Percentiles rank a stretch among this genome's conserved stretches.
Evolutionary conservation across 2,888 invertebrate genomes (phyloP).

Genomic region (Lingula anatina): DNA sequence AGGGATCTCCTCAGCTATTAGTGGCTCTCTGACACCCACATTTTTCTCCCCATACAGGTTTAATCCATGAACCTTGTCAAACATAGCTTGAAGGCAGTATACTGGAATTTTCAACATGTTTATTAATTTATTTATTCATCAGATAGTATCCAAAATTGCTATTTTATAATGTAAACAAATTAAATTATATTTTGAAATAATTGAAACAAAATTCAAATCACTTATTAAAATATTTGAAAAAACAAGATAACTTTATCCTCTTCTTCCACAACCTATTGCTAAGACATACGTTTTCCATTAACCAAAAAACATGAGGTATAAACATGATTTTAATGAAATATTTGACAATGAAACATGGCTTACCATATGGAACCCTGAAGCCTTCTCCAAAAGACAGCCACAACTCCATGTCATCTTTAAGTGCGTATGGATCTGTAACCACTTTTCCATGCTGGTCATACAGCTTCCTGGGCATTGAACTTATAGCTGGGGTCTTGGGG

Average conservation of each 20-base stretch:
- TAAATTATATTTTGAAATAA: no score
- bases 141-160: no score
- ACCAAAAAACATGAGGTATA: no score
- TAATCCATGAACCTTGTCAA: conserved; percentile 33
- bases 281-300: no score
- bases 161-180: no score
- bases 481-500: background rate
- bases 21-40: conserved; percentile 26
- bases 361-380: conserved; percentile 46
- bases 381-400: conserved; percentile 50
- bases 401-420: conserved; percentile 39
- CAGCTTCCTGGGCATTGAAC: conserved; percentile 38
- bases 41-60: conserved; percentile 11
- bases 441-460: conserved; percentile 39
- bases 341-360: conserved; percentile 17
- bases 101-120: no score
- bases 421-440: conserved; percentile 30
- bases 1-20: conserved; percentile 21
- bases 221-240: no score
- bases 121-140: no score
- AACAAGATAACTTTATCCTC: no score
- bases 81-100: conserved; percentile 33
- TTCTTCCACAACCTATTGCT: no score
- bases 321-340: no score
- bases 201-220: no score